Evolutionary conservation across 1,140 invertebrate species (phyloP).

Genomic region (Camponotus floridanus): DNA sequence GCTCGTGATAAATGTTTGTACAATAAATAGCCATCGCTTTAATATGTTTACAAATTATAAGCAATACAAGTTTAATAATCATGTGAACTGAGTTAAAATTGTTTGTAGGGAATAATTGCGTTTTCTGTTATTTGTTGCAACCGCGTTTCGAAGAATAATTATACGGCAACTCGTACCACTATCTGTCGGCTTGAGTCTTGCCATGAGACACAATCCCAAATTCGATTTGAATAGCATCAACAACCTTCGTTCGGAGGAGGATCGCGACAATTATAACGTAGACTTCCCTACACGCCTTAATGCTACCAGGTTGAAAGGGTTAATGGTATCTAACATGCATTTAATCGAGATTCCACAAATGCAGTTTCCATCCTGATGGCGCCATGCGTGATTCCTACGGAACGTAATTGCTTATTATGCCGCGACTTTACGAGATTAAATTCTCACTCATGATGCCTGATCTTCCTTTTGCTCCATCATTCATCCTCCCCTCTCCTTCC

Average conservation of each 20-base stretch:
- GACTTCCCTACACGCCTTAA: constrained; percentile 22
- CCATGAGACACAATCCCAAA: constrained; percentile 2
- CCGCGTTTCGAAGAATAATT: no score
- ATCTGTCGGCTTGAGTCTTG: not conserved
- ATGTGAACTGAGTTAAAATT: no score
- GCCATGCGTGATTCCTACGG: constrained; percentile 42
- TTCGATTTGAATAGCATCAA: constrained; percentile 28
- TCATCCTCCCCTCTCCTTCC: no score
- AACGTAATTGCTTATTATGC: constrained; percentile 60
- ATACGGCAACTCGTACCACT: no score
- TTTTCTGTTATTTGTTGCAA: no score
- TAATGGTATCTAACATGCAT: constrained; percentile 61
- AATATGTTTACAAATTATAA: no score
- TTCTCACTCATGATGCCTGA: constrained; percentile 34
- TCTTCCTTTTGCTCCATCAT: constrained; percentile 32
- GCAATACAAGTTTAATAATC: no score
- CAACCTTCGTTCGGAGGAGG: constrained; percentile 33
- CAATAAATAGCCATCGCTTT: no score
- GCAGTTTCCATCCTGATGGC: constrained; percentile 40
- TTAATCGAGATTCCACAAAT: constrained; percentile 61
- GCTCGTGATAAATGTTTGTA: no score
- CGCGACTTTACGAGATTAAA: constrained; percentile 52
- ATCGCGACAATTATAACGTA: constrained; percentile 28
- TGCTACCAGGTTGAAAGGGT: constrained; percentile 49
- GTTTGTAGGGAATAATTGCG: no score